Evolutionary conservation across 2,113 vertebrate species (phyloP).

Genomic region (Phrynocephalus versicolor): DNA sequence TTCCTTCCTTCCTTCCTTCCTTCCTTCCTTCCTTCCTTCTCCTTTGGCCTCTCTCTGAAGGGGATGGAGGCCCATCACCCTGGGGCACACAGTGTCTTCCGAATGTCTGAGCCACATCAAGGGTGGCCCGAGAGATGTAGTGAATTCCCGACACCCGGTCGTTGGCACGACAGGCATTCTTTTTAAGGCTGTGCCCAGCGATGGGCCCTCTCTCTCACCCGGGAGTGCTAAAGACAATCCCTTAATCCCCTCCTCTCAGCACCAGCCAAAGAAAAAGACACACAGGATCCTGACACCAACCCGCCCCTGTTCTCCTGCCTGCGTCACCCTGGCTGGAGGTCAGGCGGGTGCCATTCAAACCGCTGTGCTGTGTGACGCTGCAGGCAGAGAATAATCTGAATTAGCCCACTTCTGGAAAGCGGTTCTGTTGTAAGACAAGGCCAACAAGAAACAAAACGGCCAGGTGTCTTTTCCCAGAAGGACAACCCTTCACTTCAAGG

Average conservation of each 20-base stretch:
- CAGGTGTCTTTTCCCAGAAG: too few species aligned
- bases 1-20: too few species aligned
- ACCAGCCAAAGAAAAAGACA: constrained; percentile 29
- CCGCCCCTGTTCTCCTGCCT: constrained; percentile 28
- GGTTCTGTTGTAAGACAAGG: neutral
- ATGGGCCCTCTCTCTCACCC: constrained; percentile 6
- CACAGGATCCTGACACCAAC: constrained; percentile 47
- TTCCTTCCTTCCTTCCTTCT: too few species aligned
- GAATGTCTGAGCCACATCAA: neutral
- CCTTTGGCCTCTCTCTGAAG: neutral
- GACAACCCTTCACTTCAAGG: too few species aligned
- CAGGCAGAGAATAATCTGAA: too few species aligned
- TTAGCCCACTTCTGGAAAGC: too few species aligned
- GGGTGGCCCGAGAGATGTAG: neutral
- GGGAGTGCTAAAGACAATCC: constrained; percentile 43
- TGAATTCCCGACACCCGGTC: constrained; percentile 37
- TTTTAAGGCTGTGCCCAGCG: constrained; percentile 25
- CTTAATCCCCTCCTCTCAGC: constrained; percentile 53
- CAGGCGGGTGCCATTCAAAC: constrained; percentile 26
- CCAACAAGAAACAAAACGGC: too few species aligned
- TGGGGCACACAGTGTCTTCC: neutral
- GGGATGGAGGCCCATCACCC: neutral
- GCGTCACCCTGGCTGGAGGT: neutral
- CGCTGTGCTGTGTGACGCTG: neutral
- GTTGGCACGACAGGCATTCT: constrained; percentile 39